These are phyloP conservation scores for Anorthoa munda DNA, from an alignment of 2,888 invertebrate species.

Conservation along the genomic window DNA sequence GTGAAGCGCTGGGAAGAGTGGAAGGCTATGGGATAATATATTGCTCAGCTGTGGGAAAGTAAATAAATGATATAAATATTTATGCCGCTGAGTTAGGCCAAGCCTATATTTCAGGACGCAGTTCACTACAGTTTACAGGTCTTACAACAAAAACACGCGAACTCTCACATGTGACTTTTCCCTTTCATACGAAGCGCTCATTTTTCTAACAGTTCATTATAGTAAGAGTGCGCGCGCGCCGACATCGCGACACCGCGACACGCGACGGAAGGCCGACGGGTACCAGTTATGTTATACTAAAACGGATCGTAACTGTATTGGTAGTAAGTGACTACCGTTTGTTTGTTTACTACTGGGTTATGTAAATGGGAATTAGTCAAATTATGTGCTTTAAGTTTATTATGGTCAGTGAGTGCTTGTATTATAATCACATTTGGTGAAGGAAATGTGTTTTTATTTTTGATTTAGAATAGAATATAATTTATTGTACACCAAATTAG, in stretches of 20 bases:
- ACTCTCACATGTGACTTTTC: not conserved
- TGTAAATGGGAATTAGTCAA: not conserved
- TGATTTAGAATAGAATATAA: too few relatives aligned
- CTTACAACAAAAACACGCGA: not conserved
- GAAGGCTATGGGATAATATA: too few relatives aligned
- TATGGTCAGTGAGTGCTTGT: not conserved
- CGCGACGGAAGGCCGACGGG: slow-evolving; percentile 48
- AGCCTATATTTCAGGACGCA: too few relatives aligned
- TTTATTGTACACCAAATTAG: too few relatives aligned
- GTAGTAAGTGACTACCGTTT: slow-evolving; percentile 8
- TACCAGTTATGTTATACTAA: slow-evolving; percentile 51
- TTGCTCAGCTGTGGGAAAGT: too few relatives aligned
- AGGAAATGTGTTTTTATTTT: too few relatives aligned
- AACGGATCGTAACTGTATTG: slow-evolving; percentile 21
- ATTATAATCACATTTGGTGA: not conserved
- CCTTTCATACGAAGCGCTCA: not conserved
- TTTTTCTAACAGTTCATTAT: not conserved
- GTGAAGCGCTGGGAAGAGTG: too few relatives aligned
- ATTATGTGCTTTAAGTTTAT: not conserved
- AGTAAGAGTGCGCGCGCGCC: slow-evolving; percentile 1
- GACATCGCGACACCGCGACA: slow-evolving; percentile 7
- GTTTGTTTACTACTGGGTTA: slow-evolving; percentile 27
- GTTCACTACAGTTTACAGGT: too few relatives aligned
- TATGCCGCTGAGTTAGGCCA: too few relatives aligned
- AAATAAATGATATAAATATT: too few relatives aligned